These are phyloP conservation scores for Thymelicus lineola DNA, from an alignment of 2,888 invertebrate species.

Conservation along the genomic window DNA sequence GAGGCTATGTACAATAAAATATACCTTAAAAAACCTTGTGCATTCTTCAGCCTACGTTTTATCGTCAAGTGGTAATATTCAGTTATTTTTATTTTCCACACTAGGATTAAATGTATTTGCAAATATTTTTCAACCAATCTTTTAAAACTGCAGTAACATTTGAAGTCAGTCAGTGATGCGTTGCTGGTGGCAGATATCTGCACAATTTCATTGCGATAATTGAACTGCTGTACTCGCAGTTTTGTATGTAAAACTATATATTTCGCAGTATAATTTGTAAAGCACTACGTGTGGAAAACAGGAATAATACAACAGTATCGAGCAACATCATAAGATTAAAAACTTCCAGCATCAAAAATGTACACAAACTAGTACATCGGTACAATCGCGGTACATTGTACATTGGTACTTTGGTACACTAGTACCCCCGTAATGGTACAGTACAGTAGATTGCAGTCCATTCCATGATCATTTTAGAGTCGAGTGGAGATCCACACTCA, in stretches of 20 bases:
- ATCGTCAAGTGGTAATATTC: constrained; percentile 10
- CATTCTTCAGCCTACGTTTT: constrained; percentile 35
- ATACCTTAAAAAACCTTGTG: constrained; percentile 35
- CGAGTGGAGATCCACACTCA: neutral
- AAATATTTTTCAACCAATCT: too few species aligned
- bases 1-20: constrained; percentile 37
- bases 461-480: constrained; percentile 25
- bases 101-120: neutral
- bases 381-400: too few species aligned
- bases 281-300: neutral
- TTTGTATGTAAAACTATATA: too few species aligned
- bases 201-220: too few species aligned
- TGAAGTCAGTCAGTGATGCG: too few species aligned
- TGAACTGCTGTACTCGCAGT: too few species aligned
- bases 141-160: too few species aligned
- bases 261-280: too few species aligned
- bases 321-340: too few species aligned
- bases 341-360: constrained; percentile 1
- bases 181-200: too few species aligned
- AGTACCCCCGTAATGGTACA: neutral
- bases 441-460: constrained; percentile 30
- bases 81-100: neutral
- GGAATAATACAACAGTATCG: neutral
- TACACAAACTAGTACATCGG: neutral
- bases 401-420: too few species aligned